Base-by-base conservation (phyloP, 2,113 vertebrate species). In the Otis tarda region DNA sequence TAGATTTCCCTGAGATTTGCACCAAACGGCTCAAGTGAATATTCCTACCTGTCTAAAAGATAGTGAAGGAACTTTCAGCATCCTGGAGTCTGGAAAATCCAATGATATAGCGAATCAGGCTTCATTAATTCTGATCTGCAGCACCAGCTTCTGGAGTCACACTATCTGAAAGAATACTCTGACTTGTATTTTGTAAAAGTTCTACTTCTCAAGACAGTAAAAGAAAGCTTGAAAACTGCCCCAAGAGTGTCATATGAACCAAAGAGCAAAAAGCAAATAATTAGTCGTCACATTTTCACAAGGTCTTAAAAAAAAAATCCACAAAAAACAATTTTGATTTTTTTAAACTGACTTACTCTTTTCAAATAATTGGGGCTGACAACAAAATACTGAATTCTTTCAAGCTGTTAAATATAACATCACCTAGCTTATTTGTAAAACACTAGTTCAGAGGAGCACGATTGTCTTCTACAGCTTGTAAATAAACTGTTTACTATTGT, bases 1-100 rank as follows among this genome's bases (percentile, higher is more conserved):
- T 83, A 15, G 35, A 60, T 52, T 79, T 90, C 22, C 24, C 19
- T n/a, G 22, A 91, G 20, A 74, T 74, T 78, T 88, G 11, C 6
- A 52, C 4, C 5, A 79, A 88, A 52, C 31, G 12, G 4, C 68
- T 88, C 14, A 68, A 76, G 23, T n/a, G 6, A 78, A 77, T 49
- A 53, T 4, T 10, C 1, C 0, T 2, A 45, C 10, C 28, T 4
- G 77, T 7, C 2, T 2, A 55, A 89, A 87, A 67, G 14, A 19
- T 21, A 64, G 39, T 0, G 0, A 73, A 64, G 4, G 7, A 69
- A 57, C 23, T 79, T 63, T 37, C 59, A 77, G 17, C 4, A 65
- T 47, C 57, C 35, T 53, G 39, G 25, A 57, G 14, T 53, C 14
- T 93, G 59, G 21, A 92, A 86, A 83, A 77, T 59, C 14, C 27